Percentiles rank a stretch among this genome's conserved stretches.
Conservation (phyloP, 2,113 vertebrate genomes). For the Ctenodactylus gundi region DNA sequence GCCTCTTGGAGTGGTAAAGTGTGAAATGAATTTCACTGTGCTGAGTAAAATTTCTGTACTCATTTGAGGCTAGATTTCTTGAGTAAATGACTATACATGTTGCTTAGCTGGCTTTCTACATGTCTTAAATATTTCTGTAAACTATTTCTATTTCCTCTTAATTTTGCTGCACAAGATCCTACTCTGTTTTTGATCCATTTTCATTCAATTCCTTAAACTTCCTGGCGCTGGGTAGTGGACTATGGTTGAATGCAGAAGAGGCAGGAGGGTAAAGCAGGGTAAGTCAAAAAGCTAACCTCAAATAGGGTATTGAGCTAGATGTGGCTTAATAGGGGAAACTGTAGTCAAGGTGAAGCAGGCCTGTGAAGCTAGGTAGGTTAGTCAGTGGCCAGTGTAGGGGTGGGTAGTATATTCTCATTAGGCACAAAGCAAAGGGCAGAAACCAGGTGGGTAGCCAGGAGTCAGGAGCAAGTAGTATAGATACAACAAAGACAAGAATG, state of each 20-base stretch:
- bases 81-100: not conserved
- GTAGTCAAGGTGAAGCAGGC: too few relatives aligned
- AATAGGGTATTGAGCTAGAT: not conserved
- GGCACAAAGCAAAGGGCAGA: not conserved
- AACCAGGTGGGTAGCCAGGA: not conserved
- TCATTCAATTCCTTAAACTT: too few relatives aligned
- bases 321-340: not conserved
- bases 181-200: too few relatives aligned
- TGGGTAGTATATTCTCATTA: not conserved
- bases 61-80: not conserved
- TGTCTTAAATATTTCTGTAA: not conserved
- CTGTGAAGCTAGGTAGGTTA: not conserved
- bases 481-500: not conserved
- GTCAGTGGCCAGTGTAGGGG: not conserved
- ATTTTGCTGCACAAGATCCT: not conserved
- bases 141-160: not conserved
- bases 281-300: not conserved
- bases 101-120: not conserved
- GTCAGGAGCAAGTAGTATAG: not conserved
- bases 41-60: not conserved
- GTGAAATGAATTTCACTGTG: not conserved
- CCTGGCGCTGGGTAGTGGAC: not conserved
- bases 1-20: not conserved
- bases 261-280: not conserved
- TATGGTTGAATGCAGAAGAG: not conserved